Evolutionary conservation across 2,888 invertebrate genomes (phyloP).

Genomic region (Cynaeus angustus): DNA sequence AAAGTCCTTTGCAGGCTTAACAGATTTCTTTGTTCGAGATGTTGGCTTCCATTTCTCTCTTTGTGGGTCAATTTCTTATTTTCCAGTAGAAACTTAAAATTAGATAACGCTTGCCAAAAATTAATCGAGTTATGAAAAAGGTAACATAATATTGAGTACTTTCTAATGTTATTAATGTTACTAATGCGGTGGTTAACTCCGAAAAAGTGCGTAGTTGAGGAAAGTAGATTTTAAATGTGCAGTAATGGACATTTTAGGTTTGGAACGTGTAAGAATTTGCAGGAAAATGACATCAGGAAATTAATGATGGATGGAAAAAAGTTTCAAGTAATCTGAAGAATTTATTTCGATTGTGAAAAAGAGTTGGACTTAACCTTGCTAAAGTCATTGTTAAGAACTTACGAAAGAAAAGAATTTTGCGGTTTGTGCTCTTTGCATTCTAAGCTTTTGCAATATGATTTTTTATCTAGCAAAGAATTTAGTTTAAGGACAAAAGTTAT

Average conservation of each 20-base stretch:
- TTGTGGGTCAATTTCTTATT: constrained; percentile 30
- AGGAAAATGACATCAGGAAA: constrained; percentile 5
- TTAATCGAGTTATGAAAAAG: constrained; percentile 35
- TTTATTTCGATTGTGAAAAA: background rate
- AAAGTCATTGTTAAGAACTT: background rate
- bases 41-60: constrained; percentile 20
- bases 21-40: background rate
- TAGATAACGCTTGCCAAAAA: constrained; percentile 22
- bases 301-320: background rate
- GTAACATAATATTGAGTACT: constrained; percentile 23
- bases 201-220: constrained; percentile 17
- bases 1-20: background rate
- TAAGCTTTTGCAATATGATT: background rate
- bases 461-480: background rate
- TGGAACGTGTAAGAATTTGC: constrained; percentile 7
- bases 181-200: constrained; percentile 4
- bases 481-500: background rate
- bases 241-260: constrained; percentile 4
- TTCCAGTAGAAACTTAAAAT: constrained; percentile 29
- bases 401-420: background rate
- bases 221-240: constrained; percentile 14
- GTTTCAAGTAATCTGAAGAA: background rate
- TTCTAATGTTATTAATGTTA: constrained; percentile 32
- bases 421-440: background rate
- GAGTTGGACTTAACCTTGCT: background rate